These are phyloP conservation scores for Oithona nana DNA, from an alignment of 2,888 invertebrate species.

Conservation along the genomic window DNA sequence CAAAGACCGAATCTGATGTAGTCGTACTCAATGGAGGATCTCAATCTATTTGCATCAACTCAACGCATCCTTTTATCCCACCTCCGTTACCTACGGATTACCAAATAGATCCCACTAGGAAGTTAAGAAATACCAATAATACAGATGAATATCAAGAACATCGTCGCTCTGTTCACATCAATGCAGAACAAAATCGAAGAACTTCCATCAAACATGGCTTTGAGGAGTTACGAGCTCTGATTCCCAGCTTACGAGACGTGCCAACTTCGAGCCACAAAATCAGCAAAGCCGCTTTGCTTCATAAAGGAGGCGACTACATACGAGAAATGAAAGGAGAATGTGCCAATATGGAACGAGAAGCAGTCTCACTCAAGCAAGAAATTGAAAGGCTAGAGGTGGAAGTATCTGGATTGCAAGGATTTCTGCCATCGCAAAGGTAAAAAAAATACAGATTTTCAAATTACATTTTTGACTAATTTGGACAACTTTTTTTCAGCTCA, in stretches of 20 bases:
- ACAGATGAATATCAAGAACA: background rate
- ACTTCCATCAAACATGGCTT: constrained; percentile 93
- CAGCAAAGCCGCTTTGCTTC: constrained; percentile 21
- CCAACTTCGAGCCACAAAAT: constrained; percentile 68
- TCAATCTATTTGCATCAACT: too few species aligned
- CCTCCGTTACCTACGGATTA: background rate
- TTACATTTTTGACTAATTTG: too few species aligned
- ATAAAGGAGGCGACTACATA: constrained; percentile 70
- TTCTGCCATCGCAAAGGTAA: constrained; percentile 44
- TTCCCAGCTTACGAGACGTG: constrained; percentile 42
- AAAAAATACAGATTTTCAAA: background rate
- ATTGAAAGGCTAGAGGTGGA: constrained; percentile 59
- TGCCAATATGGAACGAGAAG: constrained; percentile 57
- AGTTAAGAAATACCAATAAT: background rate
- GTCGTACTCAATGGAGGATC: background rate
- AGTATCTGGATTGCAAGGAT: constrained; percentile 40
- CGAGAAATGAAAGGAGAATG: constrained; percentile 67
- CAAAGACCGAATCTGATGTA: constrained; percentile 17
- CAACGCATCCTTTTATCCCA: too few species aligned
- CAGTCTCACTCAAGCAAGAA: constrained; percentile 64
- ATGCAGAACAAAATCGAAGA: constrained; percentile 85
- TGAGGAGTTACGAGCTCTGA: constrained; percentile 74
- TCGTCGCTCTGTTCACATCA: constrained; percentile 38
- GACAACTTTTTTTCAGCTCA: too few species aligned
- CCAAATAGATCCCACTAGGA: background rate